Evolutionary conservation across 2,797 vertebrate species (phyloP), one percentile per base, ranked within the genome.

Genomic region (Hoplostethus atlanticus): DNA sequence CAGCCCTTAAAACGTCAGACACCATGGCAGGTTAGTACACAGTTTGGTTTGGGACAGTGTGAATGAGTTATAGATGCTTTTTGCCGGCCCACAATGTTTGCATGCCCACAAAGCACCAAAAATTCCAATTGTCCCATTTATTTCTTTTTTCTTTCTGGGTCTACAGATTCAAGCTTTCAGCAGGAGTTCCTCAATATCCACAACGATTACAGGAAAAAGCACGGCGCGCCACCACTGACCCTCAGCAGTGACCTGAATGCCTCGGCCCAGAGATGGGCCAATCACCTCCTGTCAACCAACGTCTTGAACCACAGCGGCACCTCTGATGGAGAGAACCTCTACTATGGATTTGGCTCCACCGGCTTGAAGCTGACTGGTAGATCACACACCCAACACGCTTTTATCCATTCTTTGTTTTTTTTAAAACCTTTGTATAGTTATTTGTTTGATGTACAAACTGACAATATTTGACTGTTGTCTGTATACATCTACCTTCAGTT

Each of bases 271-370:
- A 21, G 44, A 1, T 95, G 94, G 94, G 94, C 94, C 0, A 16
- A 93, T 0, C 25, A 88, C 17, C 54, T 94, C 74, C 73, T 93
- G 57, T 2, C 34, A 2, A 56, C 0, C 0, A 59, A 4, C 0
- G 3, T 0, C 0, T 0, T 92, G 55, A 0, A 48, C 15, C 94
- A 95, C 82, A 94, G 94, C 1, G 0, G 25, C 0, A 84, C 73
- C 1, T 0, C 71, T 0, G 64, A 91, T 0, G 94, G 94, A 50
- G 93, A 95, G 76, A 95, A 95, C 42, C 7, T 95, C 50, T 94
- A 31, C 73, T 64, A 30, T 0, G 52, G 9, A 12, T 87, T 0
- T 46, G 87, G 87, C 76, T 81, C 83, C 0, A 2, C 0, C 0
- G 2, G 2, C 6, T 7, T 83, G 4, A 66, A 3, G 6, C 54